These are phyloP conservation scores for Drosophila busckii DNA, from an alignment of 1,140 invertebrate genomes.

Conservation along the genomic window DNA sequence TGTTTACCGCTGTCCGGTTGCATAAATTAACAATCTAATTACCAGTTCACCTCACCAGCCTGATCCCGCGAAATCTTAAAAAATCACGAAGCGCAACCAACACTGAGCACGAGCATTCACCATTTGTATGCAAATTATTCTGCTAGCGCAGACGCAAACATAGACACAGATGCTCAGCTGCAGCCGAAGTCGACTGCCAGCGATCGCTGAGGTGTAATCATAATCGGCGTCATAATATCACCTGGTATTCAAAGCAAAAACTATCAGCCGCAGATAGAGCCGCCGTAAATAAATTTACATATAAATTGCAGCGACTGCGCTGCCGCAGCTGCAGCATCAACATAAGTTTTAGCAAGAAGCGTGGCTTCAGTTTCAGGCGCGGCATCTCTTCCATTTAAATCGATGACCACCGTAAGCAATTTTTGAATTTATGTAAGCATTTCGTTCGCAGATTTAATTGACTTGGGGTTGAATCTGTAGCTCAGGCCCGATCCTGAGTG, in stretches of 20 bases:
- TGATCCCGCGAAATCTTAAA: constrained; percentile 55
- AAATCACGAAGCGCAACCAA: constrained; percentile 71
- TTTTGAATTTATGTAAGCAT: constrained; percentile 75
- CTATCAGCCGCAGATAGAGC: constrained; percentile 20
- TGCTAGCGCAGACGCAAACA: constrained; percentile 16
- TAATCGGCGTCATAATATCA: constrained; percentile 72
- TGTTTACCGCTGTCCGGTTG: constrained; percentile 19
- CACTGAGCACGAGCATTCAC: constrained; percentile 68
- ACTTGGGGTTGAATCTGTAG: constrained; percentile 40
- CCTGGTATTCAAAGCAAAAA: not conserved
- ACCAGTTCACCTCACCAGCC: constrained; percentile 23
- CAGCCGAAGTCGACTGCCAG: constrained; percentile 5
- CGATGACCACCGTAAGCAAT: constrained; percentile 74
- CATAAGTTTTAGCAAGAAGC: too few relatives aligned
- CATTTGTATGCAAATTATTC: constrained; percentile 72
- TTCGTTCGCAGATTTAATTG: constrained; percentile 73
- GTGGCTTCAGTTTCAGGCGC: not conserved
- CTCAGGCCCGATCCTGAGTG: constrained; percentile 1
- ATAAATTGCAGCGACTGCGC: constrained; percentile 56
- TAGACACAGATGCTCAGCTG: not conserved
- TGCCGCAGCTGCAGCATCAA: constrained; percentile 15
- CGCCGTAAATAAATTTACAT: constrained; percentile 66
- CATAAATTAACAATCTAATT: constrained; percentile 76
- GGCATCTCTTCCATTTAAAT: constrained; percentile 61
- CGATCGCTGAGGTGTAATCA: constrained; percentile 64